Conservation (phyloP, 2,888 invertebrate species). For the Lycophotia porphyrea region DNA sequence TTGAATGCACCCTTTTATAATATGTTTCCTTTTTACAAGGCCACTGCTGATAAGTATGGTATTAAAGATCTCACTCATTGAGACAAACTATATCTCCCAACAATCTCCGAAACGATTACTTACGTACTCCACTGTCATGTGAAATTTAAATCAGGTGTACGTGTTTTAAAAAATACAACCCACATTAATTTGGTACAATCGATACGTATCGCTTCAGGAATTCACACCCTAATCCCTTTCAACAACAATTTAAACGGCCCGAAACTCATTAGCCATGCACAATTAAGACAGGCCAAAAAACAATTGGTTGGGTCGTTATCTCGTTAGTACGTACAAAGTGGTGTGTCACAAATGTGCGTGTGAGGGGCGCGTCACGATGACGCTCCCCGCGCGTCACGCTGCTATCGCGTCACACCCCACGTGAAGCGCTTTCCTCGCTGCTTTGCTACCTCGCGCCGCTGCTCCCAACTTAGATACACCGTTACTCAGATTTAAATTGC, state of each 20-base stretch:
- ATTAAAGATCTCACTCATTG: not conserved
- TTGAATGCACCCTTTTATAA: constrained; percentile 24
- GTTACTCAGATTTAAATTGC: constrained; percentile 67
- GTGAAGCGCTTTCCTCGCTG: constrained; percentile 54
- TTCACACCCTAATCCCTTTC: constrained; percentile 28
- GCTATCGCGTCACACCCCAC: constrained; percentile 71
- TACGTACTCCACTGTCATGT: not conserved
- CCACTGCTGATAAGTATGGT: not conserved
- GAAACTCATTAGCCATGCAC: constrained; percentile 46
- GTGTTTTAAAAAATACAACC: not conserved
- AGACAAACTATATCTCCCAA: not conserved
- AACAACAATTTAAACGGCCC: constrained; percentile 35
- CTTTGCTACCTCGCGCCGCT: constrained; percentile 20
- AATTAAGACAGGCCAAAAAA: constrained; percentile 53
- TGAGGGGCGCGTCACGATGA: constrained; percentile 72
- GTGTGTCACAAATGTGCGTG: constrained; percentile 58
- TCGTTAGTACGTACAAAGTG: constrained; percentile 52
- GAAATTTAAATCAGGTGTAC: not conserved
- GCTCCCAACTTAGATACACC: constrained; percentile 53
- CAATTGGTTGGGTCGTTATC: constrained; percentile 53
- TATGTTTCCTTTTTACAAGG: not conserved
- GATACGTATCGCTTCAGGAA: constrained; percentile 4
- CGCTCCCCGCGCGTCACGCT: constrained; percentile 59
- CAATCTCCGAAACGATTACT: not conserved
- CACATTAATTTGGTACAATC: constrained; percentile 5